Evolutionary conservation across 2,888 invertebrate genomes (phyloP).

Genomic region (Steinernema scapterisci): DNA sequence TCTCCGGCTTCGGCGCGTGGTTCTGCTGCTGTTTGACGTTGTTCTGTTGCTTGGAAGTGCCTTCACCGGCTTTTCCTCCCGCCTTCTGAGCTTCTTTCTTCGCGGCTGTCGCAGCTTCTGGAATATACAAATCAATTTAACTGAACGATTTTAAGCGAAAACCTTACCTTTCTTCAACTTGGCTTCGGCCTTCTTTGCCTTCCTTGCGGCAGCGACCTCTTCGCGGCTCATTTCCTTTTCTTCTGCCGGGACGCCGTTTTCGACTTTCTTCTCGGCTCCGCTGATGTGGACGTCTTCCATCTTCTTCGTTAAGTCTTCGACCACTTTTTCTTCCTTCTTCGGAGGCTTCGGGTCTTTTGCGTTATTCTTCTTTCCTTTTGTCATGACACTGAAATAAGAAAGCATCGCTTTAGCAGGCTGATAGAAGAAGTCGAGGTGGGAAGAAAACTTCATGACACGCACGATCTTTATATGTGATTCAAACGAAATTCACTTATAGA

Average conservation of each 20-base stretch:
- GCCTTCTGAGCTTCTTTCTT: conserved; percentile 23
- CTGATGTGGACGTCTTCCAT: no score
- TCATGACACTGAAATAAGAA: no score
- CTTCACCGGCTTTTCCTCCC: neutral
- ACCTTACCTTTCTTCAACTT: conserved; percentile 1
- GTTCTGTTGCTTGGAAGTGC: neutral
- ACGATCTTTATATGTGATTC: no score
- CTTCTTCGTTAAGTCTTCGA: no score
- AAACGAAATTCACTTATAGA: no score
- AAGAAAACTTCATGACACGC: no score
- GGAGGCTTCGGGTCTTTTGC: no score
- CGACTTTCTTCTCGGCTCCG: no score
- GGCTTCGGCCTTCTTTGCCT: conserved; percentile 17
- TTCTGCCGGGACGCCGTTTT: neutral
- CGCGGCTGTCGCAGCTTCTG: conserved; percentile 14
- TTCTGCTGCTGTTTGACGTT: neutral
- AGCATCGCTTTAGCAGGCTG: no score
- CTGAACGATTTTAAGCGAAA: neutral
- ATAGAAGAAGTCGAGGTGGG: no score
- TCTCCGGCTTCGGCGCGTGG: neutral
- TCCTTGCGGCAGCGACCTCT: neutral
- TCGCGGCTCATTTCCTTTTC: conserved; percentile 9
- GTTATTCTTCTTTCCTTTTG: no score
- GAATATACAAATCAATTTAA: neutral
- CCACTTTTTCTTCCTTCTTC: no score